phyloP scores from a whole-genome alignment of 2,888 invertebrate species.

The Zootermopsis nevadensis region DNA sequence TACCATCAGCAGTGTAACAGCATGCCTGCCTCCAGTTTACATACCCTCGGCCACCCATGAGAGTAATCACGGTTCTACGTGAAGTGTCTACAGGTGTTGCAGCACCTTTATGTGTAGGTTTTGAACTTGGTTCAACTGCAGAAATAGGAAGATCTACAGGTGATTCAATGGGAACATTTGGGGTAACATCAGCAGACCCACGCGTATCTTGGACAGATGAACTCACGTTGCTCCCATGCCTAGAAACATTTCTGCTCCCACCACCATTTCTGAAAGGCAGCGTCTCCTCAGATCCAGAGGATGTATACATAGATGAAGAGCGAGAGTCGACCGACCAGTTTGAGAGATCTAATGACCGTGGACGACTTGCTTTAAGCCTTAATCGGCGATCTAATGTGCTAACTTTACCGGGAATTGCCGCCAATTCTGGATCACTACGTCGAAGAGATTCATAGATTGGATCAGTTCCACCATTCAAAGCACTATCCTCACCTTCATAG shows the following conservation, averaged over 20 bases:
- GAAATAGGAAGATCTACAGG: not conserved
- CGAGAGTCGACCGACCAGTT: constrained; percentile 91
- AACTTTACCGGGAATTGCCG: constrained; percentile 84
- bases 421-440: constrained; percentile 85
- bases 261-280: constrained; percentile 66
- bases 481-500: constrained; percentile 82
- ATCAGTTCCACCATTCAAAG: constrained; percentile 68
- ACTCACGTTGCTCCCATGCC: constrained; percentile 44
- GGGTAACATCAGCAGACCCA: not conserved
- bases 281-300: constrained; percentile 84
- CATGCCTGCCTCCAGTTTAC: constrained; percentile 85
- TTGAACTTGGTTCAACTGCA: constrained; percentile 18
- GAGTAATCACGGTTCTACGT: constrained; percentile 81
- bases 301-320: constrained; percentile 83
- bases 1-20: constrained; percentile 66
- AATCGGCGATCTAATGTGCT: constrained; percentile 83
- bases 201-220: not conserved
- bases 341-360: constrained; percentile 83
- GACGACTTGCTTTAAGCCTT: constrained; percentile 84
- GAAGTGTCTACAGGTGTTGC: constrained; percentile 59
- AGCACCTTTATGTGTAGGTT: constrained; percentile 30
- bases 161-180: constrained; percentile 6
- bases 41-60: constrained; percentile 91
- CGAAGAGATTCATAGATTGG: constrained; percentile 81
- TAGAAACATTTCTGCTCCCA: constrained; percentile 37